These are phyloP conservation scores for Palaemon carinicauda DNA, from an alignment of 1,140 invertebrate genomes.

Conservation along the genomic window DNA sequence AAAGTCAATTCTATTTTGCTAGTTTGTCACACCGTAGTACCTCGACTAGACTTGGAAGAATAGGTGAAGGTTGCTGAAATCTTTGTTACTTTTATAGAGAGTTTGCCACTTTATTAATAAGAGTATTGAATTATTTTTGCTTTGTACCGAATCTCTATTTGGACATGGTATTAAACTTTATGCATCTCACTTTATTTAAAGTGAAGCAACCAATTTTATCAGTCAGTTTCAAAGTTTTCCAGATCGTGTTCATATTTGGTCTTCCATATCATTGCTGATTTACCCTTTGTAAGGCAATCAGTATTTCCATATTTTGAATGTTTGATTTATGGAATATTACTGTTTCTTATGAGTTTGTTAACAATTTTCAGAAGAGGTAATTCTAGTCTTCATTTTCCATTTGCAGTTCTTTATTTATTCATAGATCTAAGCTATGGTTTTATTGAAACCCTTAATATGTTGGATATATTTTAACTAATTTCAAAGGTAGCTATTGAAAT, in stretches of 20 bases:
- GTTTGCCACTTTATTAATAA: slow-evolving; percentile 12
- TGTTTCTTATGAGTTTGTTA: too few species aligned
- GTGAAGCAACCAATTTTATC: background rate
- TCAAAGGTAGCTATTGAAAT: background rate
- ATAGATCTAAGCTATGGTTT: too few species aligned
- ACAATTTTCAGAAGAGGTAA: too few species aligned
- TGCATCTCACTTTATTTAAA: background rate
- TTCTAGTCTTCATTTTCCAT: background rate
- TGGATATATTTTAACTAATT: background rate
- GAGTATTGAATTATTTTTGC: background rate
- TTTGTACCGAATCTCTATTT: background rate
- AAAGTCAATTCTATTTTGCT: slow-evolving; percentile 3
- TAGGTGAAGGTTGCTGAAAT: background rate
- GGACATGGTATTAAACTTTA: background rate
- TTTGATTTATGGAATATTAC: too few species aligned
- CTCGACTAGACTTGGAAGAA: slow-evolving; percentile 32
- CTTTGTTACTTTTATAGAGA: slow-evolving; percentile 41
- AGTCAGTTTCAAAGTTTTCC: too few species aligned
- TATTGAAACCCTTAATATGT: too few species aligned
- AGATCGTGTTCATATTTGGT: slow-evolving; percentile 41
- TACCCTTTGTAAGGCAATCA: background rate
- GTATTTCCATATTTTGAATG: background rate
- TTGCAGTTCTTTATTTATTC: background rate
- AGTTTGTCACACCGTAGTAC: slow-evolving; percentile 11
- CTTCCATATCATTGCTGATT: slow-evolving; percentile 26